phyloP scores from a whole-genome alignment of 2,888 invertebrate genomes.

The Drosophila anomalipes region DNA sequence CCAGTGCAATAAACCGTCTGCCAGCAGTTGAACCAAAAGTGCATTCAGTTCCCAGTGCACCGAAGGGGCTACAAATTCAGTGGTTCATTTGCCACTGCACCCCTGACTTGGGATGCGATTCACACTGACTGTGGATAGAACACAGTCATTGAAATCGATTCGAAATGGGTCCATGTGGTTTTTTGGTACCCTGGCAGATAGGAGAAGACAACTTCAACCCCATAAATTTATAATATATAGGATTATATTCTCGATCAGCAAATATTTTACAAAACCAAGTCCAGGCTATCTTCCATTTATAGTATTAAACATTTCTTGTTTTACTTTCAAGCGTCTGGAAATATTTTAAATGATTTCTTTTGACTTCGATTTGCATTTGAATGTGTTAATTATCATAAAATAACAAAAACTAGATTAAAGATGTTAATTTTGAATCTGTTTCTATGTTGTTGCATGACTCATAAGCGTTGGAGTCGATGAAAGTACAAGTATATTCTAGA shows the following conservation, averaged over 20 bases:
- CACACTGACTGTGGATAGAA: constrained; percentile 3
- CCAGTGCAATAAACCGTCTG: constrained; percentile 64
- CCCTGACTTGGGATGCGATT: constrained; percentile 22
- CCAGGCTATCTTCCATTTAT: not conserved
- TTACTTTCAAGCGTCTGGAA: not conserved
- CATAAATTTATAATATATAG: too few species aligned
- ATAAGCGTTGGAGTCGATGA: not conserved
- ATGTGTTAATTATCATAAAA: constrained; percentile 27
- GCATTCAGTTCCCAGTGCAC: constrained; percentile 45
- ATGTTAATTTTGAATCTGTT: not conserved
- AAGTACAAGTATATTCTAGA: not conserved
- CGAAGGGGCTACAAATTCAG: constrained; percentile 16
- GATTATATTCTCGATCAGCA: not conserved
- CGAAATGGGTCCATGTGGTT: not conserved
- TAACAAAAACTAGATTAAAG: not conserved
- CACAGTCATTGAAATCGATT: not conserved
- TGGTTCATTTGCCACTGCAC: constrained; percentile 15
- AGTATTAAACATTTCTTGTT: not conserved
- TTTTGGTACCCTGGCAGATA: not conserved
- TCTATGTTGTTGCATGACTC: constrained; percentile 14
- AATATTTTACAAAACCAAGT: not conserved
- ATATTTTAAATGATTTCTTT: constrained; percentile 8
- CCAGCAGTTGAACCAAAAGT: constrained; percentile 44
- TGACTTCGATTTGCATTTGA: not conserved
- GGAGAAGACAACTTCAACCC: not conserved